A percentile compares a stretch with the other conserved stretches of the same genome.
Conservation (phyloP, 2,888 invertebrate species). For the Cantharis flavilabris region DNA sequence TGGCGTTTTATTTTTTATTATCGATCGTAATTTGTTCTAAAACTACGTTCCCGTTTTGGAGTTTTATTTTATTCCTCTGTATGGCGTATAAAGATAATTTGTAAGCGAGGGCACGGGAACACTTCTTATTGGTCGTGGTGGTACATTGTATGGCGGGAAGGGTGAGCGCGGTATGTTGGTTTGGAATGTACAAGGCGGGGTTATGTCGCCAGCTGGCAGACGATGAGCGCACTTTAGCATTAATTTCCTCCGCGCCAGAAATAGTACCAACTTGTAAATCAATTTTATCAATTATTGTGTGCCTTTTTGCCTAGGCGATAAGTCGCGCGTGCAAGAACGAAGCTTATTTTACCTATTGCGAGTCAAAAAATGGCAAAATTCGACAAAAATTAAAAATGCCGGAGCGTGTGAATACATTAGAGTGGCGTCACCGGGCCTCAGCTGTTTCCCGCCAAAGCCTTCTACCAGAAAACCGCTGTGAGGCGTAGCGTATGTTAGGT, state of each 20-base stretch:
- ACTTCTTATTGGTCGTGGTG: constrained; percentile 1
- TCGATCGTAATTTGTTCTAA: neutral
- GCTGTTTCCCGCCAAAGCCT: constrained; percentile 73
- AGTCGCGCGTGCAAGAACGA: neutral
- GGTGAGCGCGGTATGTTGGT: constrained; percentile 46
- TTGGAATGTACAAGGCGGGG: constrained; percentile 59
- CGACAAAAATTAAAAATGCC: neutral
- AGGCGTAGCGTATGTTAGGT: constrained; percentile 60
- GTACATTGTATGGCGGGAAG: constrained; percentile 44
- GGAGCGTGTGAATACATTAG: constrained; percentile 53
- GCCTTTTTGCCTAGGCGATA: neutral
- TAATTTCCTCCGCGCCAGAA: constrained; percentile 54
- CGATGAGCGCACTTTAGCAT: constrained; percentile 57
- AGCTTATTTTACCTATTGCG: neutral
- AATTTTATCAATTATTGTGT: constrained; percentile 2
- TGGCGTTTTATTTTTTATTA: neutral
- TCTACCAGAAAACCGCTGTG: constrained; percentile 67
- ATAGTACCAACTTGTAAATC: constrained; percentile 46
- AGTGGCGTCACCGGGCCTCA: constrained; percentile 61
- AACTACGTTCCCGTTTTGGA: neutral
- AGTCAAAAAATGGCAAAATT: neutral
- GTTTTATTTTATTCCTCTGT: neutral
- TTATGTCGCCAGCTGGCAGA: constrained; percentile 63
- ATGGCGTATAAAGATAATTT: neutral
- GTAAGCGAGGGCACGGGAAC: constrained; percentile 40